These are phyloP conservation scores for Helicoverpa zea DNA, from an alignment of 1,140 invertebrate species.

Conservation along the genomic window DNA sequence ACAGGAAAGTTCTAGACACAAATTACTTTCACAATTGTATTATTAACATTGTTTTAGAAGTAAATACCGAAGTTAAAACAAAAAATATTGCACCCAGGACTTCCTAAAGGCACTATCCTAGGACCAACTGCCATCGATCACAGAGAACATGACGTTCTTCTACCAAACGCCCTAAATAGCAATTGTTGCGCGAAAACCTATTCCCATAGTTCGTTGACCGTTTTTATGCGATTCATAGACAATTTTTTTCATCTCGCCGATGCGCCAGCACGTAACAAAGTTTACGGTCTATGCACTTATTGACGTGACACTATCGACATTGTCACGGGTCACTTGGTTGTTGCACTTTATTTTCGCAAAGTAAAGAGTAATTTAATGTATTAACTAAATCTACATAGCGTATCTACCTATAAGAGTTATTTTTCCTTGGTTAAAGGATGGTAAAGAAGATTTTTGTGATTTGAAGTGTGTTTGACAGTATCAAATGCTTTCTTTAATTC, in stretches of 20 bases:
- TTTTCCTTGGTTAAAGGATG: background rate
- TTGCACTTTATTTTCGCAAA: slow-evolving; percentile 69
- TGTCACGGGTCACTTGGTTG: slow-evolving; percentile 67
- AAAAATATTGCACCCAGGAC: background rate
- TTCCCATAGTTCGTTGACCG: slow-evolving; percentile 65
- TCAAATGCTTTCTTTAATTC: slow-evolving; percentile 25
- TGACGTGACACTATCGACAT: slow-evolving; percentile 76
- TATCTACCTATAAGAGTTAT: background rate
- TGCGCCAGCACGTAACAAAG: slow-evolving; percentile 68
- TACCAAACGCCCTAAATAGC: background rate
- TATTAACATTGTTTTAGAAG: no score
- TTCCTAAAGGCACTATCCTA: background rate
- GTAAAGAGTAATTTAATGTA: slow-evolving; percentile 57
- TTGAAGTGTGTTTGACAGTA: slow-evolving; percentile 2
- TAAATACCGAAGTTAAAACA: no score
- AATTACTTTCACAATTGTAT: no score
- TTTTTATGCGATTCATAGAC: slow-evolving; percentile 66
- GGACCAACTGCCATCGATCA: background rate
- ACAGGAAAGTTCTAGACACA: no score
- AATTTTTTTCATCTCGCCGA: slow-evolving; percentile 59
- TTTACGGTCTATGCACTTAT: slow-evolving; percentile 71
- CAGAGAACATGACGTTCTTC: background rate
- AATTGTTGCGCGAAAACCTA: slow-evolving; percentile 11
- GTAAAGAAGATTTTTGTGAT: background rate
- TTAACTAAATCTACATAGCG: background rate